Percentiles rank a stretch among this genome's conserved stretches.
These are phyloP conservation scores for Neoscelio sp. DNA, from an alignment of 2,888 invertebrate species.

Conservation along the genomic window DNA sequence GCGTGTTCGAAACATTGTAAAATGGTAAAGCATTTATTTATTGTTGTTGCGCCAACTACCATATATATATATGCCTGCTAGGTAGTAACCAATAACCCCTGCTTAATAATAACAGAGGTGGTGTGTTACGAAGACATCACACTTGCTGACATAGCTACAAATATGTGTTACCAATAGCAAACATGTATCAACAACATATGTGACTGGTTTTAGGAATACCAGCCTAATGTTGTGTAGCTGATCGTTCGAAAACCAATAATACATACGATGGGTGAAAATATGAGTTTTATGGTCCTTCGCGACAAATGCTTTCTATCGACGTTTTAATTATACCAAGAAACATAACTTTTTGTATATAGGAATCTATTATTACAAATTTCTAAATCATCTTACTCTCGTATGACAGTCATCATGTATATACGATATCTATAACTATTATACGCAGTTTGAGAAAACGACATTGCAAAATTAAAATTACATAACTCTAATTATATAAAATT, in stretches of 20 bases:
- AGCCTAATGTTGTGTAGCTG: constrained; percentile 11
- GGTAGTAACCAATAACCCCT: too few relatives aligned
- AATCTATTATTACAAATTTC: constrained; percentile 19
- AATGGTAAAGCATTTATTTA: too few relatives aligned
- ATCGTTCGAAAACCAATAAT: constrained; percentile 29
- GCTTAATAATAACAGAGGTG: constrained; percentile 20
- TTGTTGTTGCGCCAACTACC: too few relatives aligned
- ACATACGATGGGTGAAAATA: constrained; percentile 29
- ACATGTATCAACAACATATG: constrained; percentile 27
- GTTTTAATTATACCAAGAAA: constrained; percentile 28
- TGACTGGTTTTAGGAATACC: constrained; percentile 20
- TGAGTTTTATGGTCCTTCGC: constrained; percentile 2
- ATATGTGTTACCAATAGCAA: constrained; percentile 36
- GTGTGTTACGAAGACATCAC: constrained; percentile 20
- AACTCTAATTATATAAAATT: too few relatives aligned
- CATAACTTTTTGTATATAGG: neutral
- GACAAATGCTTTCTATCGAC: constrained; percentile 18
- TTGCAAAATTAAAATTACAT: too few relatives aligned
- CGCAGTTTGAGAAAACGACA: too few relatives aligned
- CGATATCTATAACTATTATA: too few relatives aligned
- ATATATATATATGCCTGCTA: too few relatives aligned
- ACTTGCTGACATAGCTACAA: constrained; percentile 38
- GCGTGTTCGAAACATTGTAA: too few relatives aligned
- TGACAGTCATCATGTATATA: too few relatives aligned
- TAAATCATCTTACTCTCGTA: constrained; percentile 8